phyloP scores from a whole-genome alignment of 1,140 invertebrate species.

The Arctopsyche grandis region DNA sequence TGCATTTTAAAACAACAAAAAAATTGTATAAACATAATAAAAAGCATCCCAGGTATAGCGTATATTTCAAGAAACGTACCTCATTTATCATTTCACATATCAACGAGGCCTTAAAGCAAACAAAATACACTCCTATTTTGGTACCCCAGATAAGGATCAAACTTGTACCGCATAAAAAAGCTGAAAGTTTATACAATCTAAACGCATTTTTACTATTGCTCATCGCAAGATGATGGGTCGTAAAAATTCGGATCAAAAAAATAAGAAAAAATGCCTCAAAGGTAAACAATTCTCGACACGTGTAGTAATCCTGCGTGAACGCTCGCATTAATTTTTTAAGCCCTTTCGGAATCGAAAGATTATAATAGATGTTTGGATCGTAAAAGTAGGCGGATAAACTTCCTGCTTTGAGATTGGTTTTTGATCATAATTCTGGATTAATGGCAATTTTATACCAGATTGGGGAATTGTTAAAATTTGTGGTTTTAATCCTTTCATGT shows the following conservation, averaged over 20 bases:
- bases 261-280: neutral
- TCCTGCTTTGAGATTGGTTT: neutral
- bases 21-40: neutral
- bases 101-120: neutral
- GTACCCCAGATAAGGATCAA: neutral
- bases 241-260: constrained; percentile 2
- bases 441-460: neutral
- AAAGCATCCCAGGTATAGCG: neutral
- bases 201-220: neutral
- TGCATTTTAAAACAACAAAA: too few relatives aligned
- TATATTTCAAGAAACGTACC: neutral
- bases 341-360: neutral
- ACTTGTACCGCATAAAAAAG: neutral
- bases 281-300: neutral
- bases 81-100: constrained; percentile 5
- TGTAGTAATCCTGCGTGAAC: neutral
- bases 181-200: too few relatives aligned
- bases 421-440: neutral
- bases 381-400: neutral
- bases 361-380: neutral
- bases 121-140: neutral
- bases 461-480: too few relatives aligned
- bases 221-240: neutral
- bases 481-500: too few relatives aligned
- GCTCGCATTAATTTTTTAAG: neutral